phyloP scores from a whole-genome alignment of 2,113 vertebrate genomes.

The Rattus rattus region DNA sequence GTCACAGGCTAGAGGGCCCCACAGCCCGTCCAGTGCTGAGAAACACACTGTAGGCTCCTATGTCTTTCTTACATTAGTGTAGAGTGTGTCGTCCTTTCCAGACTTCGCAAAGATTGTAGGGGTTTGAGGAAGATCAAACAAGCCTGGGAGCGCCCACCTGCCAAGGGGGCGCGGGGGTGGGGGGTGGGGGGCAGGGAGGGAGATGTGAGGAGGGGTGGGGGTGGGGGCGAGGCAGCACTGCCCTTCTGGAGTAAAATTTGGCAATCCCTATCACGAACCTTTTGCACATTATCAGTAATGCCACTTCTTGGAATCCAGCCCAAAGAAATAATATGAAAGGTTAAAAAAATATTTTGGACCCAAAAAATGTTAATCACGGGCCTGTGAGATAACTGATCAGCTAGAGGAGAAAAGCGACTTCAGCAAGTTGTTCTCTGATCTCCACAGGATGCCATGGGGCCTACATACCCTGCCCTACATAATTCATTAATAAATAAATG shows the following conservation, averaged over 20 bases:
- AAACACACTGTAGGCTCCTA: neutral
- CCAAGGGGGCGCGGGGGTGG: neutral
- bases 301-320: constrained; percentile 21
- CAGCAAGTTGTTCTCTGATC: neutral
- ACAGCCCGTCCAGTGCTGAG: neutral
- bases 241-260: constrained; percentile 28
- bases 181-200: no score
- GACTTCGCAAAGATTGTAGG: neutral
- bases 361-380: neutral
- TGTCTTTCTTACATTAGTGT: neutral
- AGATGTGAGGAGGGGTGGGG: neutral
- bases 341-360: constrained; percentile 13
- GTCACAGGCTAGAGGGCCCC: neutral
- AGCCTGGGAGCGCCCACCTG: neutral
- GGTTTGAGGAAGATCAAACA: neutral
- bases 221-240: fast-evolving
- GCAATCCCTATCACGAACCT: neutral
- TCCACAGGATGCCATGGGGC: neutral
- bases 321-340: constrained; percentile 35
- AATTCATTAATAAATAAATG: neutral
- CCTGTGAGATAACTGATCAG: neutral
- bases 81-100: neutral
- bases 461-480: neutral
- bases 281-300: constrained; percentile 49
- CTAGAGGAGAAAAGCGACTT: neutral